Base-by-base conservation (phyloP, 2,888 invertebrate genomes). In the Apodemia mormo region DNA sequence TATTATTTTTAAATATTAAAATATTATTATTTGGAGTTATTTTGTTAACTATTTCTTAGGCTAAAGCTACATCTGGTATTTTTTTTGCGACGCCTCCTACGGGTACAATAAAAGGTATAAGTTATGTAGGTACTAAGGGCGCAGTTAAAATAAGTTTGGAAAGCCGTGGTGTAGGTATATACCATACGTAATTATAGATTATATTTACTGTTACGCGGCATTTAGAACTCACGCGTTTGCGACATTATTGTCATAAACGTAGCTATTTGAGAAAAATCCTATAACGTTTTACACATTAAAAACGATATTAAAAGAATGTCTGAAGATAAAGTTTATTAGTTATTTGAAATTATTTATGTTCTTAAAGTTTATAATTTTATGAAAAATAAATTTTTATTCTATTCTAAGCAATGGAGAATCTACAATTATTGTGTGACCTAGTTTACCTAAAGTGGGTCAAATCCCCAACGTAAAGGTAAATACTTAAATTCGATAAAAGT, bases 301-400 rank as follows among this genome's bases (percentile, higher is more conserved):
- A 33, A 12, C 2, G 58, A 66, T 49, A 29, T 66, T 33, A 54
- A 30, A 67, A 54, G 33, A 49, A 67, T 49, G 45, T 14, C 49
- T 68, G 84, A 80, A 84, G 89, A 86, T 87, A 40, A 40, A 84
- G 81, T 75, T 70, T 81, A 85, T 45, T 10, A 5, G 49, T 82
- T 83, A 85, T 85, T 72, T 75, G 2, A 52, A 52, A 52, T 52
- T 1, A 49, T 49, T 49, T 14, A 49, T 14, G 14, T 52, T n/a
- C n/a, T n/a, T 52, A 52, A n/a, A n/a, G 3, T 52, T 52, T n/a
- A 52, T 45, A 45, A 45, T 45, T 45, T 45, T 49, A 49, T 52
- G 6, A 40, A 8, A 40, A 37, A 45, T n/a, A 52, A 52, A n/a
- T 52, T 52, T 52, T 52, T 52, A 52, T 52, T 52, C n/a, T 52